Evolutionary conservation across 2,113 vertebrate species (phyloP).

Genomic region (Cyprinodon brontotheroides): DNA sequence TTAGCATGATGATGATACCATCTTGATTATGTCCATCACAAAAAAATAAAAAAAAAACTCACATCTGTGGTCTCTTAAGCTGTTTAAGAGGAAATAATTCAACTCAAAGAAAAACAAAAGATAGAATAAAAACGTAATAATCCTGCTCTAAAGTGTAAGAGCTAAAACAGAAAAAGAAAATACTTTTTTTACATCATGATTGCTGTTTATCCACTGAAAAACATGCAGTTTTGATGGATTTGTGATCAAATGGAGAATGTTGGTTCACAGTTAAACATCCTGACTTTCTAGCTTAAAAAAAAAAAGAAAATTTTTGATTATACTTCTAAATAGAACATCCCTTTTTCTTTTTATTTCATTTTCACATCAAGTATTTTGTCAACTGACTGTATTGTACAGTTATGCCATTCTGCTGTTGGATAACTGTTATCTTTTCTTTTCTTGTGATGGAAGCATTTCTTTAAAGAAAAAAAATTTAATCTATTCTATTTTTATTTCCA

Average conservation of each 20-base stretch:
- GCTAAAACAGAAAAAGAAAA: constrained; percentile 4
- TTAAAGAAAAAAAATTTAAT: no score
- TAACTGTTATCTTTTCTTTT: no score
- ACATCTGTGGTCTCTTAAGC: constrained; percentile 63
- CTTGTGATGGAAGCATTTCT: no score
- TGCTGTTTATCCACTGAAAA: not conserved
- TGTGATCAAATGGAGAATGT: not conserved
- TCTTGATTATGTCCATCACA: constrained; percentile 70
- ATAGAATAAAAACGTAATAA: not conserved
- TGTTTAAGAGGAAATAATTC: constrained; percentile 45
- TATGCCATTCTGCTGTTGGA: no score
- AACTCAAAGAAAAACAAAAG: constrained; percentile 12
- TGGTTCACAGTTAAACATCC: not conserved
- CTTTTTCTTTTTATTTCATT: no score
- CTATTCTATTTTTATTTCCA: no score
- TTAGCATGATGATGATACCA: constrained; percentile 72
- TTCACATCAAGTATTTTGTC: no score
- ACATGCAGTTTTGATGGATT: not conserved
- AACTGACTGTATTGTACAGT: no score
- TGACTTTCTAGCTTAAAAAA: not conserved
- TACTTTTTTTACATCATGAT: no score
- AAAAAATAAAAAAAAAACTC: constrained; percentile 39
- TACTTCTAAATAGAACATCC: no score
- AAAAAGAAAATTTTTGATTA: no score
- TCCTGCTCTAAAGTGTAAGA: constrained; percentile 6